Base-by-base conservation (phyloP, 2,797 vertebrate species). In the Cryptoblepharus egeriae region DNA sequence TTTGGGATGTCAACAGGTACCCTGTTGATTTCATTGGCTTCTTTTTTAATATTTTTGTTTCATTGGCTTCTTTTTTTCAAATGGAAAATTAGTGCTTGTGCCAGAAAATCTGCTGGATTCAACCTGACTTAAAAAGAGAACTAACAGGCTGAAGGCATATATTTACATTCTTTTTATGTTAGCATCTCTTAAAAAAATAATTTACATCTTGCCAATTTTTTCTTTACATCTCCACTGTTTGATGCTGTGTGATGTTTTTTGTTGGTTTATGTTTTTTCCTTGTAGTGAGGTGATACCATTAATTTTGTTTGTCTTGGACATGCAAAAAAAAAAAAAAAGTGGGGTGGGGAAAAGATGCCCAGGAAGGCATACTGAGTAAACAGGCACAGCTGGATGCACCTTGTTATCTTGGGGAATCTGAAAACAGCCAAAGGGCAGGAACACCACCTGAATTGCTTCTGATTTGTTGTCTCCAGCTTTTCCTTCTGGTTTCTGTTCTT, bases 281-380 rank as follows among this genome's bases (percentile, higher is more conserved):
- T 71, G 60, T 84, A 79, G 71, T 35, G 72, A 89, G 79, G 71
- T 0, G 24, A 80, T 6, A 76, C n/a, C 2, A 0, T 20, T 32
- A 39, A 64, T 83, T 77, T 80, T 89, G 80, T 85, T 81, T 11
- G 64, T 75, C 81, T 76, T 64, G 76, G 84, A 87, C 30, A 79
- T 71, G 83, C 80, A 82, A 76, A 91, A 88, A 85, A 78, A 71
- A 87, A 76, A 91, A 88, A 85, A 78, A 71, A 87, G 81, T 4
- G 28, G 52, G 49, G 35, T 20, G 26, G 18, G 10, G 57, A 9
- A 8, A 79, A 60, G 75, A 79, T 83, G 88, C 82, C 49, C 12
- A 9, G 13, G 77, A 3, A 71, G 85, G 69, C 0, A 0, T 3
- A 49, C 83, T 18, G 9, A 80, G 81, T 61, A 84, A 88, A 74